phyloP scores from a whole-genome alignment of 2,113 vertebrate species.

The Aptenodytes patagonicus region DNA sequence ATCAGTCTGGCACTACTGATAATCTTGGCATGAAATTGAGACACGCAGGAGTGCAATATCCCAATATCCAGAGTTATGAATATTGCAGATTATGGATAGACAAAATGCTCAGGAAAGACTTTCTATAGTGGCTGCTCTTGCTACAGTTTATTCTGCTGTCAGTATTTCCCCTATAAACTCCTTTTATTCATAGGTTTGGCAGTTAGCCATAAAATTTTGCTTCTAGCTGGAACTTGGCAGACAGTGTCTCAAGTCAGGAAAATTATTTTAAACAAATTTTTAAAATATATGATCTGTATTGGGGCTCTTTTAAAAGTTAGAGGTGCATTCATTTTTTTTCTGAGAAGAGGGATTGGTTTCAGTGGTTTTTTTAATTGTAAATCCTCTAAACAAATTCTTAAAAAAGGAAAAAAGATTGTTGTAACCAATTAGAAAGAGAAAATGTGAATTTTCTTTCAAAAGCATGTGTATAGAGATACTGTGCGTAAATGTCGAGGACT shows the following conservation, averaged over 20 bases:
- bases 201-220: conserved; percentile 18
- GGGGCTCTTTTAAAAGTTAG: conserved; percentile 3
- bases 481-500: background rate
- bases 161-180: conserved; percentile 45
- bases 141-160: conserved; percentile 31
- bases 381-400: background rate
- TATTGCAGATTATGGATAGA: background rate
- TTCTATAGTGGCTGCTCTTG: background rate
- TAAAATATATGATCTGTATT: background rate
- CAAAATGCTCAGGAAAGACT: conserved; percentile 25
- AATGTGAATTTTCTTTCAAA: background rate
- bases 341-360: background rate
- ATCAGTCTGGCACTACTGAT: background rate
- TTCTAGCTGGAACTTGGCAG: conserved; percentile 51
- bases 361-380: background rate
- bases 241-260: conserved; percentile 28
- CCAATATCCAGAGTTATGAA: background rate
- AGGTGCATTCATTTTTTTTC: background rate
- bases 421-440: background rate
- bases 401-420: background rate
- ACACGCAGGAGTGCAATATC: background rate
- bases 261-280: conserved; percentile 61
- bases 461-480: background rate
- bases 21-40: background rate
- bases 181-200: conserved; percentile 18